Evolutionary conservation across 2,888 invertebrate species (phyloP), one percentile per base, ranked within the genome.

Genomic region (Linnaemya vulpina): DNA sequence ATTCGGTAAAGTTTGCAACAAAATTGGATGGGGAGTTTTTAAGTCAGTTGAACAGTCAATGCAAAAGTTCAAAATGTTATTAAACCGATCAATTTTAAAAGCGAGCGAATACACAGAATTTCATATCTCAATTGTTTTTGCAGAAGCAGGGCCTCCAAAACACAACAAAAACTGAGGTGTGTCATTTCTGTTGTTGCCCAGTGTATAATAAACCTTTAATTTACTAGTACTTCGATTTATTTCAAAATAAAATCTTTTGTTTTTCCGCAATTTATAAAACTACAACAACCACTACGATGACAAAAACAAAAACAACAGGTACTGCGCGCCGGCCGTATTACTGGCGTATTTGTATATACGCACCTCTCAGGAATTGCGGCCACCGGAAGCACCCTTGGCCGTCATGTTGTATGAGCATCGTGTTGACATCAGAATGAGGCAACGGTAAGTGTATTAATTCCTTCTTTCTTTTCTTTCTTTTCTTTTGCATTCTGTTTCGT

Each of bases 261-360:
- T 65, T n/a, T 11, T 25, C n/a, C 10, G 17, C 9, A 22, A 22
- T 53, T 22, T 53, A 1, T 53, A 22, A 2, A 62, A 43, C 5
- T 17, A 20, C 5, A 53, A 38, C 9, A 38, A 3, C 13, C 11
- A 43, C 11, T 13, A 38, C 10, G 1, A 8, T 8, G 10, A 38
- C 10, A 46, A 46, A 5, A 46, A n/a, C 15, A 20, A 8, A 17
- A 51, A 10, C 80, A n/a, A 25, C 30, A 92, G 92, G 92, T 92
- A 92, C 74, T 92, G 92, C 79, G 92, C 90, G 3, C 92, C 92
- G 38, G 89, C 91, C 15, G 88, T 94, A 3, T 92, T 95, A 65
- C 94, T 95, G 80, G 94, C 94, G 3, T 95, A 95, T 89, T 91
- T 95, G 38, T 95, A 95, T 89, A 94, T 95, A 62, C 93, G 94